Conservation (phyloP, 2,797 vertebrate genomes). For the Sebastes elongatus region DNA sequence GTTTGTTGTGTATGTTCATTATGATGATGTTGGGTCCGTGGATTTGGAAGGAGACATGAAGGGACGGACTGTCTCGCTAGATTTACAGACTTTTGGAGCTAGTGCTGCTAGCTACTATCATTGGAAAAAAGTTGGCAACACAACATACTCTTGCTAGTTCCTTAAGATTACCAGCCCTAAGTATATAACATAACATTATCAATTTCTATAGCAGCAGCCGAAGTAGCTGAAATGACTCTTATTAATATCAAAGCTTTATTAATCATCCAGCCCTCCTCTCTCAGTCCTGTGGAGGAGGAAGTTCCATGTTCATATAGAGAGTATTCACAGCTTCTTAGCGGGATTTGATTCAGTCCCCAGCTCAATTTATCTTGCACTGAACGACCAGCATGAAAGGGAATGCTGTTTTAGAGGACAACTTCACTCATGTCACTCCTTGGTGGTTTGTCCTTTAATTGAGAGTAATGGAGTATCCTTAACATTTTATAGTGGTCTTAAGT, state of each 20-base stretch:
- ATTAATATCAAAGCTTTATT: not conserved
- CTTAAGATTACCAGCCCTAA: not conserved
- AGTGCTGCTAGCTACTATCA: not conserved
- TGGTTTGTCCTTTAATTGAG: constrained; percentile 27
- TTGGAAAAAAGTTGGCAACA: not conserved
- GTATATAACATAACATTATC: not conserved
- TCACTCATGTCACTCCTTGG: constrained; percentile 12
- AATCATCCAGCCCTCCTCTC: not conserved
- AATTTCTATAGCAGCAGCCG: not conserved
- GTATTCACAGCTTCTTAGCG: not conserved
- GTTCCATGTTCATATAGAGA: not conserved
- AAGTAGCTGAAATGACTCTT: not conserved
- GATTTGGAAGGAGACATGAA: not conserved
- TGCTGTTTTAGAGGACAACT: not conserved
- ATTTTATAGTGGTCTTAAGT: constrained; percentile 7
- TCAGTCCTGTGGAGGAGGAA: not conserved
- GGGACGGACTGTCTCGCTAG: not conserved
- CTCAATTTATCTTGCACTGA: constrained; percentile 8
- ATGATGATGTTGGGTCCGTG: not conserved
- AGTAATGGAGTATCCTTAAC: constrained; percentile 4
- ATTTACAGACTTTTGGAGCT: not conserved
- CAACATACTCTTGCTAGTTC: not conserved
- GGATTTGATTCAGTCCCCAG: constrained; percentile 10
- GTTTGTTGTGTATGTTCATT: too few relatives aligned
- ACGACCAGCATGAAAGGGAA: constrained; percentile 8